These are phyloP conservation scores for Sternarchorhynchus goeldii DNA, from an alignment of 2,797 vertebrate species.

Conservation along the genomic window DNA sequence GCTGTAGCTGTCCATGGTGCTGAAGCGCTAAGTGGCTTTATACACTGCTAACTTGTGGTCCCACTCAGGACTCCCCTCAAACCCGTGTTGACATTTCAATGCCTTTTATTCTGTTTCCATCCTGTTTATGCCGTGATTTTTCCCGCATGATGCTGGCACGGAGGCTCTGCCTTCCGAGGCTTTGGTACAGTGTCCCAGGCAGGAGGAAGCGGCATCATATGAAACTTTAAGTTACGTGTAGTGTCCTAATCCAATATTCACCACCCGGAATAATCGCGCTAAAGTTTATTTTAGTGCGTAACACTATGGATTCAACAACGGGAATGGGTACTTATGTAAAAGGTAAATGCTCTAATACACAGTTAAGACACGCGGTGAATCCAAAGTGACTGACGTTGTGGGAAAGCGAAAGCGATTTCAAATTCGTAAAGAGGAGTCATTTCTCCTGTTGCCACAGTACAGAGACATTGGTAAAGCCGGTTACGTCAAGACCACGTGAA, in stretches of 20 bases:
- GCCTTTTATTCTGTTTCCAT: conserved; percentile 71
- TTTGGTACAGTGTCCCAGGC: conserved; percentile 44
- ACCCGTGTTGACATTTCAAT: conserved; percentile 74
- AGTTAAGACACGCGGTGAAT: conserved; percentile 33
- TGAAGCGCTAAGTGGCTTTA: conserved; percentile 75
- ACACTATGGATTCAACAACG: conserved; percentile 37
- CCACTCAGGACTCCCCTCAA: conserved; percentile 68
- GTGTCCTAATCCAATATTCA: conserved; percentile 53
- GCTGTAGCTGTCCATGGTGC: conserved; percentile 79
- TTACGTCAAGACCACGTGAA: conserved; percentile 9
- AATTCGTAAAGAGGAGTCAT: conserved; percentile 18
- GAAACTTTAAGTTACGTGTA: conserved; percentile 51
- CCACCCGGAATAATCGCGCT: conserved; percentile 46
- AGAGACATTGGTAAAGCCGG: conserved; percentile 15
- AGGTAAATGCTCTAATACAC: conserved; percentile 31
- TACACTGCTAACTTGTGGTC: conserved; percentile 64
- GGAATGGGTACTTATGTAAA: conserved; percentile 43
- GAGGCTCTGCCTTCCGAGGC: conserved; percentile 46
- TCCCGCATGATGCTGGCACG: conserved; percentile 55
- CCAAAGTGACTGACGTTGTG: conserved; percentile 40
- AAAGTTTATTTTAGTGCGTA: conserved; percentile 50
- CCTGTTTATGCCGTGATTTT: conserved; percentile 69
- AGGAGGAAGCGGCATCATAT: conserved; percentile 35
- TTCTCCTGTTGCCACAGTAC: neutral
- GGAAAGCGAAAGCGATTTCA: conserved; percentile 40